Evolutionary conservation across 2,888 invertebrate genomes (phyloP).

Genomic region (Drosophila pseudotakahashii): DNA sequence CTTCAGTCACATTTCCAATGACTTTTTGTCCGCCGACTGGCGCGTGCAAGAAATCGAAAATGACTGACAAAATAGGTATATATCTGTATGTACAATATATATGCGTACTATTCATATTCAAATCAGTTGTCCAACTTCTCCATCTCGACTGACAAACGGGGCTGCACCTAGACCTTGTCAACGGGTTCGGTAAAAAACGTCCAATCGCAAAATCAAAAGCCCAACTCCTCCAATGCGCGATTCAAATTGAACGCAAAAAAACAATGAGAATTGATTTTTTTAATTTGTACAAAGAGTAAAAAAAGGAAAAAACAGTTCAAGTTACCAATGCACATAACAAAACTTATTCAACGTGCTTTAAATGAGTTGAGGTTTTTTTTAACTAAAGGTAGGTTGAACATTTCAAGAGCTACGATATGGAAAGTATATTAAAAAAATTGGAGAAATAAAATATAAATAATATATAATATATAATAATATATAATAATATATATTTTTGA

Average conservation of each 20-base stretch:
- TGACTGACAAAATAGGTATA: constrained; percentile 53
- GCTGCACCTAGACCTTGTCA: constrained; percentile 82
- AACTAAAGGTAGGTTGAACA: background rate
- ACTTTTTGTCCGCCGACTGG: constrained; percentile 45
- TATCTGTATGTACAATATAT: constrained; percentile 13
- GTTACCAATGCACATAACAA: constrained; percentile 53
- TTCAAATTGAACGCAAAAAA: constrained; percentile 23
- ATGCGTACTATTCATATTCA: constrained; percentile 55
- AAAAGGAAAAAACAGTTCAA: constrained; percentile 25
- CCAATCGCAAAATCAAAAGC: constrained; percentile 48
- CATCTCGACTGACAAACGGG: constrained; percentile 51
- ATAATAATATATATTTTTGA: too few species aligned
- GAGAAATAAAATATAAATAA: too few species aligned
- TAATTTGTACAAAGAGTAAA: constrained; percentile 15
- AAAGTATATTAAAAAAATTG: background rate
- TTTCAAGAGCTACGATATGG: background rate
- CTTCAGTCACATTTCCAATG: constrained; percentile 54
- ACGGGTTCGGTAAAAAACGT: constrained; percentile 44
- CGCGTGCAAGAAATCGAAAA: constrained; percentile 74
- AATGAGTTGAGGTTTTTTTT: background rate
- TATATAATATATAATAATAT: too few species aligned
- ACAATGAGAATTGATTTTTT: constrained; percentile 67
- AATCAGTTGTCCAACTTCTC: constrained; percentile 72
- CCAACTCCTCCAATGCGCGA: constrained; percentile 18
- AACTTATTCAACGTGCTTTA: constrained; percentile 10